Base-by-base conservation (phyloP, 1,140 invertebrate species). In the Homalodisca vitripennis region DNA sequence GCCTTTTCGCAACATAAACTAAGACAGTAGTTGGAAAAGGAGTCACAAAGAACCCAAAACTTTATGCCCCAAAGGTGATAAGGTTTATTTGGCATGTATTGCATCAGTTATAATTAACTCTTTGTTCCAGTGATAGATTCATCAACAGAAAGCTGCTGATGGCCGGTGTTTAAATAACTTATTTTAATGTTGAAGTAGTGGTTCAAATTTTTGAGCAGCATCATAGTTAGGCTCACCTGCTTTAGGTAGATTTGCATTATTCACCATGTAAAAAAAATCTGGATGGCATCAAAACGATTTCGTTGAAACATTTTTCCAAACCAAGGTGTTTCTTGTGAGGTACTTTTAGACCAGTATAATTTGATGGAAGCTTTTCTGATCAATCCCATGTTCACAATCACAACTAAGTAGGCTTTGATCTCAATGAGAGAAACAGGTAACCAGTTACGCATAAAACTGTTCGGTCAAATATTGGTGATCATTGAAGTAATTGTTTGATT, bases 181-280 rank as follows among this genome's bases (percentile, higher is more conserved):
- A 63, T 77, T 77, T 27, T 71, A 73, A 55, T 75, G 75, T 48
- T 75, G 69, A 68, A 77, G 64, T 31, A 77, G 41, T 62, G 69
- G 46, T 34, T 71, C 20, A 73, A 77, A 77, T 71, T 71, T 76
- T 46, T 47, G 66, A 73, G 73, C 76, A 60, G 75, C 71, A 64
- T 76, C 17, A n/a, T n/a, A n/a, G n/a, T n/a, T n/a, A n/a, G n/a
- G n/a, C n/a, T n/a, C n/a, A n/a, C n/a, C n/a, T n/a, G n/a, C n/a
- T n/a, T n/a, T n/a, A n/a, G n/a, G n/a, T n/a, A n/a, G n/a, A n/a
- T n/a, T n/a, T n/a, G n/a, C 24, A 20, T 70, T 70, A 41, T 73
- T 60, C 13, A 73, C 69, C 17, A 47, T 3, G 57, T 74, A 69
- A 68, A 73, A 66, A 48, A 46, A 66, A 3, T 47, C 17, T 47